These are phyloP conservation scores for Trogon surrucura DNA, from an alignment of 2,113 vertebrate genomes.

Conservation along the genomic window DNA sequence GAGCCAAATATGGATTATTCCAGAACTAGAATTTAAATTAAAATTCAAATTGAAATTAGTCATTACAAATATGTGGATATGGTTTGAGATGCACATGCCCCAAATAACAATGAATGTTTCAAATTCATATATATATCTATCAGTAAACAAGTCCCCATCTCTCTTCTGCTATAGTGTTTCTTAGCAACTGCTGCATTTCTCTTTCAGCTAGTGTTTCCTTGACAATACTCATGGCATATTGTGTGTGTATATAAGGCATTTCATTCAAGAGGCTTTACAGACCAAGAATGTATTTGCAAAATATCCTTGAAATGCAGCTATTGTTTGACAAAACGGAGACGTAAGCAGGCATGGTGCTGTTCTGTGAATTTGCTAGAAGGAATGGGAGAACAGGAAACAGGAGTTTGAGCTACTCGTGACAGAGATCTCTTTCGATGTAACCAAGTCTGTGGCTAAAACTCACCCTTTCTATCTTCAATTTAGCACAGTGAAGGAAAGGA, in stretches of 20 bases:
- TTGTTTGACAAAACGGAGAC: not conserved
- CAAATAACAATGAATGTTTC: not conserved
- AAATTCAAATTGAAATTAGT: not conserved
- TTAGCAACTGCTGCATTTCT: slow-evolving; percentile 53
- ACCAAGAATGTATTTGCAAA: not conserved
- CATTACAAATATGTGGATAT: not conserved
- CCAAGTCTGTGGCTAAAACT: not conserved
- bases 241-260: not conserved
- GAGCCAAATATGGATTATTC: not conserved
- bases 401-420: not conserved
- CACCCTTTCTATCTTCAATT: not conserved
- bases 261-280: not conserved
- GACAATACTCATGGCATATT: not conserved
- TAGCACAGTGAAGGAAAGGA: not conserved
- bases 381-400: not conserved
- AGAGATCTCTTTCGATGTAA: not conserved
- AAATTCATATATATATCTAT: not conserved
- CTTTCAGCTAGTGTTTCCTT: slow-evolving; percentile 25
- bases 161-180: slow-evolving; percentile 19
- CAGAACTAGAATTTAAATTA: not conserved
- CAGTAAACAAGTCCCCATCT: not conserved
- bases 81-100: not conserved
- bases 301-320: not conserved
- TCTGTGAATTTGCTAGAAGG: not conserved
- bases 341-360: not conserved